phyloP scores from a whole-genome alignment of 2,113 vertebrate species.

The Lasiurus borealis region DNA sequence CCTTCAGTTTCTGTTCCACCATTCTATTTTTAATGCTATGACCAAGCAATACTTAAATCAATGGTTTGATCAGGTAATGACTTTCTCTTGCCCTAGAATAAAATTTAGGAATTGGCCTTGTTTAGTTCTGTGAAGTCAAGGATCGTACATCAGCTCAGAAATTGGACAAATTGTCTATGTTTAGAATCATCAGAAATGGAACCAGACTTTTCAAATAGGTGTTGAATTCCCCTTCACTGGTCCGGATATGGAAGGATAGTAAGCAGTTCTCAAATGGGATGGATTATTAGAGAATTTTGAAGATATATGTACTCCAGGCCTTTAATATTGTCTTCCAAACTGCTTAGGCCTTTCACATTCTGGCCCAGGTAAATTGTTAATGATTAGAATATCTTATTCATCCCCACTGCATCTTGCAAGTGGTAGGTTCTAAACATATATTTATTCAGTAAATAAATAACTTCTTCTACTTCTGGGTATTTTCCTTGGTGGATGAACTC shows the following conservation, averaged over 20 bases:
- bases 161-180: neutral
- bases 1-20: neutral
- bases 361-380: constrained; percentile 10
- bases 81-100: constrained; percentile 13
- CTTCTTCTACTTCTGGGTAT: neutral
- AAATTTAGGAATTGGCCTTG: constrained; percentile 49
- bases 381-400: neutral
- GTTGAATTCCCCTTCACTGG: neutral
- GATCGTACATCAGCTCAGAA: neutral
- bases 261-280: neutral
- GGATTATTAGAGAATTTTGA: neutral
- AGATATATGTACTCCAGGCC: neutral
- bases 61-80: neutral
- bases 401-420: neutral
- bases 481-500: neutral
- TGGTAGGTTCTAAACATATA: neutral
- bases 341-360: neutral
- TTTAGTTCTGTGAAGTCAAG: neutral
- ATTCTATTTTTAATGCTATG: neutral
- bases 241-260: neutral
- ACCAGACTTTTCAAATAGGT: neutral
- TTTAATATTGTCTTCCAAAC: neutral
- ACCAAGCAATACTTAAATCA: neutral
- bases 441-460: constrained; percentile 29
- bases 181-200: constrained; percentile 8